Base-by-base conservation (phyloP, 92 coral and sea anemone genomes). In the Diadumene lineata region DNA sequence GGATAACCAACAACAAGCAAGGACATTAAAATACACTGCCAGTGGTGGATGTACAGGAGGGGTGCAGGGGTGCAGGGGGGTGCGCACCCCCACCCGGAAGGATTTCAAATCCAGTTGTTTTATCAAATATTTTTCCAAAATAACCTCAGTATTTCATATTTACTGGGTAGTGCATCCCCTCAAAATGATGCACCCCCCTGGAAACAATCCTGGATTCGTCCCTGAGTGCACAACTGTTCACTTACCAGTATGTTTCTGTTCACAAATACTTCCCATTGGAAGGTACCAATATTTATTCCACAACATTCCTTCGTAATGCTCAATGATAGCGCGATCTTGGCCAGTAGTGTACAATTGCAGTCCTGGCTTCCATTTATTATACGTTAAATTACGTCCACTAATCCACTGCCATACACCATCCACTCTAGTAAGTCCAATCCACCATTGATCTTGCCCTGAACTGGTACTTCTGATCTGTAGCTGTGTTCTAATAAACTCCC, bases 351-450 rank as follows among this genome's bases (percentile, higher is more conserved):
- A 4, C 15, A 29, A 0, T 24, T 27, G 11, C 50, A 10, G 16
- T 18, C 34, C 34, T 9, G 24, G 61, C 34, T 44, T 11, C 38
- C 56, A 44, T 25, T 44, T 11, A 31, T 48, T 34, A 44, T 16
- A 24, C 15, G 46, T 26, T 34, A 50, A 33, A 25, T 51, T 69
- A 31, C 50, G 31, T 55, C 60, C 50, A 38, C 33, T 79, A 50
- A 71, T 1, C 86, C 86, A 81, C 23, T 25, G 68, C 86, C 86
- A 82, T 0, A 57, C 48, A 23, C 34, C 38, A 16, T 72, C 26
- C 55, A 8, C 48, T 33, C 50, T 68, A 1, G 44, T 30, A 31
- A 82, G 58, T 19, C 86, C 86, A 28, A 75, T 82, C 70, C 60
- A 65, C 83, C 79, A 77, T 32, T 77, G 78, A 70, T 43, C 53